These are phyloP conservation scores for Orycteropus afer DNA, from an alignment of 2,113 vertebrate species.

Conservation along the genomic window DNA sequence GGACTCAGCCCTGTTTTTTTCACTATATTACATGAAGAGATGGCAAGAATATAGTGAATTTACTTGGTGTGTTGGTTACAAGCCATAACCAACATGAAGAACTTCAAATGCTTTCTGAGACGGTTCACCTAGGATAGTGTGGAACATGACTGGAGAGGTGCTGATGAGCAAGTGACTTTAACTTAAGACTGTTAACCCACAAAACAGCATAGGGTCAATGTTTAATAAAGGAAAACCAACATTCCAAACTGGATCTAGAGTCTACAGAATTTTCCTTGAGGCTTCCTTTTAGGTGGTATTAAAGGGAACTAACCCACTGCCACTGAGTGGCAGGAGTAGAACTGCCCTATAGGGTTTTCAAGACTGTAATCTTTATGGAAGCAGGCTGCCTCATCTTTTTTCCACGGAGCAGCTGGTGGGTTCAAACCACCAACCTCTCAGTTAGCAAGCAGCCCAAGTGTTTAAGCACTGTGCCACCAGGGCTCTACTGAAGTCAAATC, in stretches of 20 bases:
- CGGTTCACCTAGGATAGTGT: background rate
- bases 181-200: background rate
- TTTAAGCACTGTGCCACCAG: background rate
- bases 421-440: too few relatives aligned
- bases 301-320: background rate
- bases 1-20: background rate
- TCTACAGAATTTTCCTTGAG: background rate
- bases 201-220: background rate
- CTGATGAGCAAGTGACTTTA: background rate
- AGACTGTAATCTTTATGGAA: background rate
- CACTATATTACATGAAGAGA: background rate
- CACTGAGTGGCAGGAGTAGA: background rate
- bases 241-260: slow-evolving; percentile 3
- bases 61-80: background rate
- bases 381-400: background rate
- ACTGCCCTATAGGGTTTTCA: background rate
- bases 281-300: background rate
- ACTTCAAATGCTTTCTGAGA: background rate
- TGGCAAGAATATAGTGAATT: background rate
- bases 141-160: rapidly evolving
- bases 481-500: slow-evolving; percentile 18
- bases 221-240: background rate
- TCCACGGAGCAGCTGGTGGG: background rate
- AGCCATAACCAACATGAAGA: background rate
- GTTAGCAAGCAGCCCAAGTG: too few relatives aligned